These are phyloP conservation scores for Setophaga petechia DNA, from an alignment of 2,113 vertebrate species.

Conservation along the genomic window DNA sequence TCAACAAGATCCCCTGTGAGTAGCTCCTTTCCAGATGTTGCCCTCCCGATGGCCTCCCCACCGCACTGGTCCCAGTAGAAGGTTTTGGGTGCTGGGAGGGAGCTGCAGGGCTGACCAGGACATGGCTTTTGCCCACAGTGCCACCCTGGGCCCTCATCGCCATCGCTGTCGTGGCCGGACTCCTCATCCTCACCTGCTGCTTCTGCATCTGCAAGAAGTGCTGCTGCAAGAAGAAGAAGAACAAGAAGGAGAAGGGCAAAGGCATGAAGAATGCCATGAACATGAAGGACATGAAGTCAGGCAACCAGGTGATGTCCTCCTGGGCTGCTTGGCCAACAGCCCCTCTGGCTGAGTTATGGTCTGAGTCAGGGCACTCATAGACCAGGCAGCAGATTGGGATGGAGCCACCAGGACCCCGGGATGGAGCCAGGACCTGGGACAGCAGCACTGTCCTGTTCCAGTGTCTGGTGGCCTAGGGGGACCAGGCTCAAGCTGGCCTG, in stretches of 20 bases:
- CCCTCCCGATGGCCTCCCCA: neutral
- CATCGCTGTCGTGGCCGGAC: constrained; percentile 89
- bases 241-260: constrained; percentile 98
- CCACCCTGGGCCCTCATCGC: constrained; percentile 95
- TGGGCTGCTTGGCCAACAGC: neutral
- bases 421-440: neutral
- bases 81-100: neutral
- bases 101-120: neutral
- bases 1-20: constrained; percentile 93
- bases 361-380: accelerated
- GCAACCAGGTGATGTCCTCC: constrained; percentile 73
- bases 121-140: constrained; percentile 69
- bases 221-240: constrained; percentile 98
- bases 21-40: neutral
- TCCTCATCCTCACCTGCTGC: constrained; percentile 94
- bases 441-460: neutral
- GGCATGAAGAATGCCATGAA: constrained; percentile 90
- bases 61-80: accelerated
- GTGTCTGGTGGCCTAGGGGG: neutral
- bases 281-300: constrained; percentile 94
- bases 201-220: constrained; percentile 99
- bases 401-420: neutral
- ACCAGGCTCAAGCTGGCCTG: neutral
- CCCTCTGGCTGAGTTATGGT: neutral
- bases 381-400: neutral